Percentiles rank a stretch among this genome's conserved stretches.
Conservation (phyloP, 2,797 vertebrate species). For the Sebastolobus alascanus region DNA sequence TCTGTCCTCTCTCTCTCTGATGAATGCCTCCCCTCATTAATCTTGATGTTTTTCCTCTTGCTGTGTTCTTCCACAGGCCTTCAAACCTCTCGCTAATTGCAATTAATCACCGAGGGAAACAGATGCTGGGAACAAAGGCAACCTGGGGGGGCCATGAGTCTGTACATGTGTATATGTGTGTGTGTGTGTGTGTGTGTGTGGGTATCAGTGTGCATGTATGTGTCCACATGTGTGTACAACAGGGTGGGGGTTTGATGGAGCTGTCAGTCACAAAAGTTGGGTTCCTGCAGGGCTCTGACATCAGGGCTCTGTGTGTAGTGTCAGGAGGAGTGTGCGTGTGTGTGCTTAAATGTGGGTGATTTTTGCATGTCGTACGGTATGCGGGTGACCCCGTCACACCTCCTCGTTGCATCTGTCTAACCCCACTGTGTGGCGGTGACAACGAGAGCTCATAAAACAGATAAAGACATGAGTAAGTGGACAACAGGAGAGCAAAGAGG, state of each 20-base stretch:
- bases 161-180: slow-evolving; percentile 53
- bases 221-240: slow-evolving; percentile 50
- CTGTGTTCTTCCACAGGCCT: slow-evolving; percentile 96
- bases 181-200: slow-evolving; percentile 18
- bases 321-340: neutral
- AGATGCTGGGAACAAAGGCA: slow-evolving; percentile 97
- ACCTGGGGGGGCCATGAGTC: slow-evolving; percentile 77
- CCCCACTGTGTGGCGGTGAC: slow-evolving; percentile 25
- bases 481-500: slow-evolving; percentile 13
- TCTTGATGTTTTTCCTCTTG: slow-evolving; percentile 95
- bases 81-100: slow-evolving; percentile 97
- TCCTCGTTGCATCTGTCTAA: slow-evolving; percentile 66
- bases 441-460: slow-evolving; percentile 37
- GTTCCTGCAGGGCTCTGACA: slow-evolving; percentile 59
- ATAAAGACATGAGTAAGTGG: slow-evolving; percentile 24
- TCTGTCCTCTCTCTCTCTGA: slow-evolving; percentile 73
- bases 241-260: slow-evolving; percentile 87
- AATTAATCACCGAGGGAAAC: slow-evolving; percentile 99
- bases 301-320: slow-evolving; percentile 22
- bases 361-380: slow-evolving; percentile 14
- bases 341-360: slow-evolving; percentile 21
- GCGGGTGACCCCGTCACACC: slow-evolving; percentile 59
- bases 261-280: slow-evolving; percentile 84
- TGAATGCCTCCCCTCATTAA: slow-evolving; percentile 95
- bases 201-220: slow-evolving; percentile 29